A percentile compares a stretch with the other conserved stretches of the same genome.
phyloP scores from a whole-genome alignment of 2,797 vertebrate genomes.

The Babyrousa celebensis region DNA sequence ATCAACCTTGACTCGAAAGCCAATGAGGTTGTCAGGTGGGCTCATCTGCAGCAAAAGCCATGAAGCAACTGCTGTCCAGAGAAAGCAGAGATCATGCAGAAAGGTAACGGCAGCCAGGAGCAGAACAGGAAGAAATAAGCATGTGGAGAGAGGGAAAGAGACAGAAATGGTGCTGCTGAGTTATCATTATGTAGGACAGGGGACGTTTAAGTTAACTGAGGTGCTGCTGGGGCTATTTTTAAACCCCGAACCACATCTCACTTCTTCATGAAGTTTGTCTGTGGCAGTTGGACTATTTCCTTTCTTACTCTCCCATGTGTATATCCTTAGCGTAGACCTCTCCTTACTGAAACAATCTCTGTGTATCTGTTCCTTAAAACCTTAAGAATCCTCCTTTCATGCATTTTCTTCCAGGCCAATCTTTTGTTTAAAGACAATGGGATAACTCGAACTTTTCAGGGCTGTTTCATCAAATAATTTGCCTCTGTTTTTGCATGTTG shows the following conservation, averaged over 20 bases:
- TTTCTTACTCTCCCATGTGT: background rate
- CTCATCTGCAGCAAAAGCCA: background rate
- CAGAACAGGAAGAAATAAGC: background rate
- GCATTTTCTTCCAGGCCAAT: background rate
- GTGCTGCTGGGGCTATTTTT: background rate
- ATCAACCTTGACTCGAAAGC: constrained; percentile 2
- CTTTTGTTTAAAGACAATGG: constrained; percentile 23
- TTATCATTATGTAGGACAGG: background rate
- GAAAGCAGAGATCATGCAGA: background rate
- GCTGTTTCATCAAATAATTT: background rate
- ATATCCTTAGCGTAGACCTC: background rate
- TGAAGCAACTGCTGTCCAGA: background rate
- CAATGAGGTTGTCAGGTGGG: background rate
- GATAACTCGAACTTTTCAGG: background rate
- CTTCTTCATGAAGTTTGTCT: background rate
- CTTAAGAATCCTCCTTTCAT: background rate
- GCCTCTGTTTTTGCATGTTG: background rate
- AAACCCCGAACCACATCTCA: background rate
- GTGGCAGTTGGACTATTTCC: background rate
- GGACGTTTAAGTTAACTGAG: background rate
- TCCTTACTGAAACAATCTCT: background rate
- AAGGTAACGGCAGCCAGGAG: background rate
- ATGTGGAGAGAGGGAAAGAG: background rate
- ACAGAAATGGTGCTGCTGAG: background rate
- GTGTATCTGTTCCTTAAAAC: background rate